These are phyloP conservation scores for Pelecanus crispus DNA, from an alignment of 2,113 vertebrate genomes.

Conservation along the genomic window DNA sequence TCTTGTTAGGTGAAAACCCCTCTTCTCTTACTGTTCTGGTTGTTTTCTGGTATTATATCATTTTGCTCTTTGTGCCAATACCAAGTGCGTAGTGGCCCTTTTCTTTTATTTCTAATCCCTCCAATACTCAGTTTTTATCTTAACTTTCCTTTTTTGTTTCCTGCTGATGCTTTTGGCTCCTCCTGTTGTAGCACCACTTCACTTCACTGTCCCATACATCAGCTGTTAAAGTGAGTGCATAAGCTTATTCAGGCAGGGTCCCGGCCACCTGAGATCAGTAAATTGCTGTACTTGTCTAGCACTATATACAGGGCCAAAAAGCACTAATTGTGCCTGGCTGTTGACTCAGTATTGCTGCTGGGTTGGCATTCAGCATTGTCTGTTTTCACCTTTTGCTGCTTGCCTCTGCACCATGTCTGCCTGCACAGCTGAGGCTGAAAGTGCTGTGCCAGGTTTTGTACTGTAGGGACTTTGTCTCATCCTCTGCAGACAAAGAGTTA, in stretches of 20 bases:
- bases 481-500: neutral
- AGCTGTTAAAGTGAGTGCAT: neutral
- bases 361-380: neutral
- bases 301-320: neutral
- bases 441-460: neutral
- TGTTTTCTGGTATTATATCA: neutral
- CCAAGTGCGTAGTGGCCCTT: neutral
- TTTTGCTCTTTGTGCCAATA: neutral
- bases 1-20: neutral
- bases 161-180: neutral
- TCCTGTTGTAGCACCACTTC: neutral
- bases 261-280: neutral
- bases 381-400: neutral
- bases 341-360: no score
- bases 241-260: neutral
- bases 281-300: neutral
- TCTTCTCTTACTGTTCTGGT: neutral
- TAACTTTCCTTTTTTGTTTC: neutral
- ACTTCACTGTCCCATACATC: neutral
- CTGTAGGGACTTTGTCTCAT: neutral
- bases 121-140: neutral
- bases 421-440: neutral
- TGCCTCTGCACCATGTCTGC: neutral
- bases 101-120: neutral
- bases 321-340: neutral